Conservation (phyloP, 2,113 vertebrate species). For the Balaenoptera acutorostrata region DNA sequence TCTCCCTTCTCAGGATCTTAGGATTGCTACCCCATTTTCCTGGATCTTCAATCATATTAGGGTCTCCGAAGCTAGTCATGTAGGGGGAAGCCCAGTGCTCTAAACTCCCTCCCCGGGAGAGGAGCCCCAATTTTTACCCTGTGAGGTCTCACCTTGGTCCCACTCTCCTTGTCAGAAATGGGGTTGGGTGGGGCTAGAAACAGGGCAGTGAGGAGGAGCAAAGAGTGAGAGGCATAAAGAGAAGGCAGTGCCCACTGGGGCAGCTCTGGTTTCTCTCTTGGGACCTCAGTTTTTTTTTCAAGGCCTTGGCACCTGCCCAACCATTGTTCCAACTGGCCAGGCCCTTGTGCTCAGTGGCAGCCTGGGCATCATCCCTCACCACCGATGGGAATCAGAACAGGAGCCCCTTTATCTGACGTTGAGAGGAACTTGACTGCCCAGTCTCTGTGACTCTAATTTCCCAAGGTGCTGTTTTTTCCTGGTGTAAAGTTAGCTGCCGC, state of each 20-base stretch:
- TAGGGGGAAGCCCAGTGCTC: background rate
- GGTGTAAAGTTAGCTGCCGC: conserved; percentile 16
- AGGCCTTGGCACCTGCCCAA: conserved; percentile 35
- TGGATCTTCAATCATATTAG: background rate
- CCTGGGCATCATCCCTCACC: background rate
- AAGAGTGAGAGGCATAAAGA: background rate
- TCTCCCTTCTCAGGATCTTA: background rate
- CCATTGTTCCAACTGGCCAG: conserved; percentile 25
- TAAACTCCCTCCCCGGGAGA: background rate
- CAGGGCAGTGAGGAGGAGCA: too few species aligned
- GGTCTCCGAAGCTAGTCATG: background rate
- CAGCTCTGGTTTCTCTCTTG: conserved; percentile 33
- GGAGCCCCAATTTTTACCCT: background rate
- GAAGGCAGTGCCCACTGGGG: background rate
- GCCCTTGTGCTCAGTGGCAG: conserved; percentile 14
- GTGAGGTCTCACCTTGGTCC: background rate
- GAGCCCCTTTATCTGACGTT: conserved; percentile 49
- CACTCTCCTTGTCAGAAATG: background rate
- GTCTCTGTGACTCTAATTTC: conserved; percentile 35
- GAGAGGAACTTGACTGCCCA: conserved; percentile 1
- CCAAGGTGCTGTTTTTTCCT: conserved; percentile 42
- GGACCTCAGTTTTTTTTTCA: background rate
- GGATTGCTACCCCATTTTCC: background rate
- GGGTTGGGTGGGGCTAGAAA: background rate
- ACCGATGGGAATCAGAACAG: conserved; percentile 54